phyloP scores from a whole-genome alignment of 2,113 vertebrate species.

The Eubucco bourcierii region DNA sequence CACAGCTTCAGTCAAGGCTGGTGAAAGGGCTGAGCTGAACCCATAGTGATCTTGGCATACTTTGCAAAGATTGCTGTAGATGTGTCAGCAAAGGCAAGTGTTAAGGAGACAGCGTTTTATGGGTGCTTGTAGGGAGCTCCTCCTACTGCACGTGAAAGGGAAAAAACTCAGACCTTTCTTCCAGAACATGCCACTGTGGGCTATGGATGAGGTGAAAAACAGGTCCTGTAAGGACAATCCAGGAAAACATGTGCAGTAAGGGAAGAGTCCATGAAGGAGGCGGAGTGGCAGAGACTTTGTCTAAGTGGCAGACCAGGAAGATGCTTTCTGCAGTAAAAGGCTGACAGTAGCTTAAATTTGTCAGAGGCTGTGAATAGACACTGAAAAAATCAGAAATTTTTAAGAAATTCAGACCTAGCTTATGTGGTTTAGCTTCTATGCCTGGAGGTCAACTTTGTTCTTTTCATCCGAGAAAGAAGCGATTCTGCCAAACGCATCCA shows the following conservation, averaged over 20 bases:
- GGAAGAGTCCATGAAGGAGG: background rate
- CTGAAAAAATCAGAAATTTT: background rate
- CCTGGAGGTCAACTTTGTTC: too few relatives aligned
- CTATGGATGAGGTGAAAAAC: background rate
- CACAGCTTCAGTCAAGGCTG: background rate
- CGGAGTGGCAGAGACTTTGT: background rate
- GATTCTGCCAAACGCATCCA: too few relatives aligned
- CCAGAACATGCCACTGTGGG: accelerated
- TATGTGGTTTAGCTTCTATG: too few relatives aligned
- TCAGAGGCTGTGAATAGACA: background rate
- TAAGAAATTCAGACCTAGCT: too few relatives aligned
- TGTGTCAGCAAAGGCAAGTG: background rate
- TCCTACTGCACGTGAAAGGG: background rate
- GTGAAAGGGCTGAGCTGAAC: background rate
- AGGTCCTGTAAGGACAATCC: background rate
- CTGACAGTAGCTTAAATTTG: background rate
- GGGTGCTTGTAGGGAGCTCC: background rate
- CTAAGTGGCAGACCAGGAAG: background rate
- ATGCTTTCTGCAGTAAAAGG: background rate
- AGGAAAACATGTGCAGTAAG: background rate
- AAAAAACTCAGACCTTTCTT: background rate
- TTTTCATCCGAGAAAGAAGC: too few relatives aligned
- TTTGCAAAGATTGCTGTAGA: background rate
- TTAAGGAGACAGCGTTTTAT: background rate
- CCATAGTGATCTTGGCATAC: background rate